Evolutionary conservation across 2,888 invertebrate genomes (phyloP).

Genomic region (Oscheius sp.): DNA sequence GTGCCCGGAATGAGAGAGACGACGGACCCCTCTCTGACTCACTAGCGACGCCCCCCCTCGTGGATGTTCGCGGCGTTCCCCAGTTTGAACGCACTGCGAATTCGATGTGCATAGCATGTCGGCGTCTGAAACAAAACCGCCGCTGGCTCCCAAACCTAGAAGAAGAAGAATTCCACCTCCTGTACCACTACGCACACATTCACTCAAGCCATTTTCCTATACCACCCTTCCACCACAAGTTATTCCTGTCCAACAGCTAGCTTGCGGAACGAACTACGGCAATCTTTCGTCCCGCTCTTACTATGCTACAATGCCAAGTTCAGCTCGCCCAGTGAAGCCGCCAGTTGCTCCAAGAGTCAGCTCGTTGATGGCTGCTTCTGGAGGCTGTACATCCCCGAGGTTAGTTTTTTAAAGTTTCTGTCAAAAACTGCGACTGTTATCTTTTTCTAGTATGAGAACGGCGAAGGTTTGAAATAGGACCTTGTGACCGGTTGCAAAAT

Average conservation of each 20-base stretch:
- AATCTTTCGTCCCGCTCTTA: background rate
- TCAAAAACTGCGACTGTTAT: too few species aligned
- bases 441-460: too few species aligned
- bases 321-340: too few species aligned
- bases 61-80: conserved; percentile 14
- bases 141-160: background rate
- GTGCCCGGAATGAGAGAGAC: conserved; percentile 11
- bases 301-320: too few species aligned
- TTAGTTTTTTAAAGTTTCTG: background rate
- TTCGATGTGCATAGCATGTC: background rate
- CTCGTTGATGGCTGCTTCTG: conserved; percentile 3
- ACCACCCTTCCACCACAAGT: background rate
- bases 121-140: too few species aligned
- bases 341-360: background rate
- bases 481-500: too few species aligned
- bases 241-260: background rate
- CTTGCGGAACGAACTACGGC: background rate
- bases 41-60: conserved; percentile 22
- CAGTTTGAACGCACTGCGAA: conserved; percentile 11
- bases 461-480: too few species aligned
- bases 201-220: background rate
- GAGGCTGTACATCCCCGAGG: background rate
- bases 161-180: conserved; percentile 8
- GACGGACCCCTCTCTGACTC: conserved; percentile 11
- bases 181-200: conserved; percentile 18